Base-by-base conservation (phyloP, 2,113 vertebrate species). In the Pseudopipra pipra region DNA sequence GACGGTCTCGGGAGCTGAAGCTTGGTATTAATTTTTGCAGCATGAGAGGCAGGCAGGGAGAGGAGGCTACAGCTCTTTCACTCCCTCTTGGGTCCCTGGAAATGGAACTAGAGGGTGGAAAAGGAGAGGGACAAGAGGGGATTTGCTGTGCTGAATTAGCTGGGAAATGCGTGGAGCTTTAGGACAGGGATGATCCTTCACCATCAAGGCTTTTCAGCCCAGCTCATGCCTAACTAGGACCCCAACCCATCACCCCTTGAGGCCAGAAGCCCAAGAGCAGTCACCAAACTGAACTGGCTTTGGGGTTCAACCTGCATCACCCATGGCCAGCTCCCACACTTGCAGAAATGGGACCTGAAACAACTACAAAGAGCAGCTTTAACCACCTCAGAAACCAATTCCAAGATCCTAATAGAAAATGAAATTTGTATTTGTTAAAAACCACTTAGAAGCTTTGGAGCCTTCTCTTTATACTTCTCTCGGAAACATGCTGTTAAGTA, bases 391-490 rank as follows among this genome's bases (percentile, higher is more conserved):
- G 82, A 88, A 96, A 93, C 30, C 73, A 85, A 54, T 84, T 91
- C 68, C 44, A 28, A 85, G 73, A 67, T 81, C 70, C n/a, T 94
- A 94, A 95, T 70, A 68, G 79, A 86, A 95, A 94, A 93, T 72
- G 61, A 96, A 93, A 96, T 93, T 67, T 78, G 56, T 89, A 37
- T 96, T 95, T 95, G 90, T 95, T 96, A 94, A 95, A 94, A 94
- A 80, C 47, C 90, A 94, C 95, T 95, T 94, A 84, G 73, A 90
- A 83, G 65, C 76, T 92, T 68, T 44, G 85, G 65, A 95, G 67
- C 68, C 35, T 84, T 70, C 85, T 61, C 92, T 94, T 91, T 65
- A 91, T 76, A 75, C 85, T 82, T 81, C 16, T 2, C 73, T 93
- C 6, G 6, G 95, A 93, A 97, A 71, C 92, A 86, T 0, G 25